These are phyloP conservation scores for Diadegma fenestrale DNA, from an alignment of 2,888 invertebrate genomes.

Conservation along the genomic window DNA sequence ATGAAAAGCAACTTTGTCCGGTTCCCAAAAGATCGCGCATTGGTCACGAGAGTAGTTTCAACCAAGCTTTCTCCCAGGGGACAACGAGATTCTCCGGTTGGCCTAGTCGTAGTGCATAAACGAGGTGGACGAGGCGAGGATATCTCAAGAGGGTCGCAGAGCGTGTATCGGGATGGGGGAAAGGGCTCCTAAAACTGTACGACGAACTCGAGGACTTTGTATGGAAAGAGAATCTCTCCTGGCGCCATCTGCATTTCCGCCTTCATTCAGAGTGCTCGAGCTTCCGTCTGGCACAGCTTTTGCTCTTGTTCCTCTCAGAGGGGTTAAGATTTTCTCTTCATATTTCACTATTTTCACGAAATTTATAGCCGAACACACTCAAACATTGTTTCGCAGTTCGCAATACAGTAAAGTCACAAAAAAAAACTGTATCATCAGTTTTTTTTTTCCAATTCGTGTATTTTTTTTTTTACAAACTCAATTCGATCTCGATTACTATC, in stretches of 20 bases:
- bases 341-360: slow-evolving; percentile 5
- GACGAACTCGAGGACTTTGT: slow-evolving; percentile 45
- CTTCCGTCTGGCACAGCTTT: slow-evolving; percentile 30
- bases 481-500: too few species aligned
- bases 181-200: slow-evolving; percentile 27
- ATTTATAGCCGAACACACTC: neutral
- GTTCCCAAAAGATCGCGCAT: slow-evolving; percentile 11
- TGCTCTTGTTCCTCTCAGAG: neutral
- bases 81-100: slow-evolving; percentile 22
- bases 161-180: neutral
- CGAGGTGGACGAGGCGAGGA: slow-evolving; percentile 26
- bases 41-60: slow-evolving; percentile 42
- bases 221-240: slow-evolving; percentile 22
- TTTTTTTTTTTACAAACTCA: too few species aligned
- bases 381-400: neutral
- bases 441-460: too few species aligned
- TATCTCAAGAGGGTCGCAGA: slow-evolving; percentile 13
- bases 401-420: neutral
- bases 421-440: neutral
- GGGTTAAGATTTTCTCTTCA: neutral
- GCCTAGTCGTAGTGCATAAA: slow-evolving; percentile 38
- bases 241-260: slow-evolving; percentile 63
- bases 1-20: slow-evolving; percentile 31
- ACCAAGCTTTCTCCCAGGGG: slow-evolving; percentile 19
- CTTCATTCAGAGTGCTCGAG: slow-evolving; percentile 41